Evolutionary conservation across 2,113 vertebrate genomes (phyloP).

Genomic region (Odontesthes bonariensis): DNA sequence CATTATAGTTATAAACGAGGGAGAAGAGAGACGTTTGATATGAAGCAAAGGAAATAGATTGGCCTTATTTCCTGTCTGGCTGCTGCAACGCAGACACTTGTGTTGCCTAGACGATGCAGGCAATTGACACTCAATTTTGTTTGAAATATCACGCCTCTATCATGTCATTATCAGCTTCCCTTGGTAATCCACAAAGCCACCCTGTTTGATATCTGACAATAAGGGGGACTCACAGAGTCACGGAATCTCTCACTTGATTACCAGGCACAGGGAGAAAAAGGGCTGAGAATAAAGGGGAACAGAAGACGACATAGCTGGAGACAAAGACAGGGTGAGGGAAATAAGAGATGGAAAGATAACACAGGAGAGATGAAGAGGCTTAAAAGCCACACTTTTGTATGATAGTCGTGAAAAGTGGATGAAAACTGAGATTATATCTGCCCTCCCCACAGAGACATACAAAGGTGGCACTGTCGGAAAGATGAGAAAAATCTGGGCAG

Average conservation of each 20-base stretch:
- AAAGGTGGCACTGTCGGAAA: constrained; percentile 63
- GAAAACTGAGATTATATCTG: constrained; percentile 70
- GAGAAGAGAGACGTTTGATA: constrained; percentile 75
- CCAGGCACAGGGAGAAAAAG: constrained; percentile 51
- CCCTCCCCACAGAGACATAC: constrained; percentile 42
- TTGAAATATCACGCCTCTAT: constrained; percentile 84
- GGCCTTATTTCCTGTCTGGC: constrained; percentile 82
- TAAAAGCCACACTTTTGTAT: constrained; percentile 59
- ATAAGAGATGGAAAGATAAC: constrained; percentile 62
- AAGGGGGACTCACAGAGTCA: constrained; percentile 72
- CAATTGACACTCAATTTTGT: constrained; percentile 86
- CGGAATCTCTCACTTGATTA: constrained; percentile 78
- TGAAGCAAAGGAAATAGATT: constrained; percentile 80
- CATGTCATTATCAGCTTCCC: constrained; percentile 83
- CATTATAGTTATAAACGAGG: constrained; percentile 72
- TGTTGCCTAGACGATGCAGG: constrained; percentile 79
- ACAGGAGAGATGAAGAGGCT: constrained; percentile 23
- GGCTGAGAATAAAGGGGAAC: constrained; percentile 66
- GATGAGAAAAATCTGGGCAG: constrained; percentile 75
- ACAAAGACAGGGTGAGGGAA: constrained; percentile 59
- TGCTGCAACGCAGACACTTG: constrained; percentile 68
- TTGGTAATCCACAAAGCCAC: constrained; percentile 83
- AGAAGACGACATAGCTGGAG: constrained; percentile 53
- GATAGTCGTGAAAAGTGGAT: constrained; percentile 56
- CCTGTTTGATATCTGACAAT: constrained; percentile 84